phyloP scores from a whole-genome alignment of 2,888 invertebrate genomes.

The Chalcis sispes region DNA sequence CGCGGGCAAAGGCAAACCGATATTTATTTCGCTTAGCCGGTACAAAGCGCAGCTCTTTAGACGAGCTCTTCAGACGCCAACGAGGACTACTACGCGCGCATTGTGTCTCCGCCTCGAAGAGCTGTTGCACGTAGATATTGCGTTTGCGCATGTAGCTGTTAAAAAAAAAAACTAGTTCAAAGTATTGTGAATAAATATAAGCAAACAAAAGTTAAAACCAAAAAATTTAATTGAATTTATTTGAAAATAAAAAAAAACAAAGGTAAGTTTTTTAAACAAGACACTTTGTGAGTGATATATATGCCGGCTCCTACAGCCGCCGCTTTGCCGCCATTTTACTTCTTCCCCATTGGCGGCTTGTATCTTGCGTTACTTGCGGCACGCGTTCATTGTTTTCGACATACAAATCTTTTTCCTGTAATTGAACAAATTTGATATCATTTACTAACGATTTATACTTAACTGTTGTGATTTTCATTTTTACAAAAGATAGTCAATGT shows the following conservation, averaged over 20 bases:
- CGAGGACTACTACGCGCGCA: background rate
- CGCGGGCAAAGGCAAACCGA: conserved; percentile 36
- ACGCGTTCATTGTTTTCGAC: background rate
- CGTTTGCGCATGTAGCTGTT: too few species aligned
- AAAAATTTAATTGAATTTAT: background rate
- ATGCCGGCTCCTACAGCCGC: background rate
- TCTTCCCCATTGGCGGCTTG: conserved; percentile 11
- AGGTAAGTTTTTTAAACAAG: too few species aligned
- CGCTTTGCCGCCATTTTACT: conserved; percentile 53
- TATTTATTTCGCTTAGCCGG: conserved; percentile 2
- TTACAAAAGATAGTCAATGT: too few species aligned
- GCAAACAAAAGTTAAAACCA: too few species aligned
- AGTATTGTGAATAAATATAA: too few species aligned
- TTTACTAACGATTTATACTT: too few species aligned
- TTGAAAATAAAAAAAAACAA: too few species aligned
- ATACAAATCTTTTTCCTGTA: background rate
- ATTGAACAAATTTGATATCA: too few species aligned
- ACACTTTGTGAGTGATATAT: background rate
- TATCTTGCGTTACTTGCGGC: background rate
- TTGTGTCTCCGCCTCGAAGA: background rate
- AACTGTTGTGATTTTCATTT: too few species aligned
- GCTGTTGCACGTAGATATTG: background rate
- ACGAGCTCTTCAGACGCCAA: background rate
- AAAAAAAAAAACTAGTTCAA: too few species aligned
- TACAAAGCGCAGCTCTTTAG: background rate